Evolutionary conservation across 2,888 invertebrate genomes (phyloP), one percentile per base, ranked within the genome.

Genomic region (Idaea straminata): DNA sequence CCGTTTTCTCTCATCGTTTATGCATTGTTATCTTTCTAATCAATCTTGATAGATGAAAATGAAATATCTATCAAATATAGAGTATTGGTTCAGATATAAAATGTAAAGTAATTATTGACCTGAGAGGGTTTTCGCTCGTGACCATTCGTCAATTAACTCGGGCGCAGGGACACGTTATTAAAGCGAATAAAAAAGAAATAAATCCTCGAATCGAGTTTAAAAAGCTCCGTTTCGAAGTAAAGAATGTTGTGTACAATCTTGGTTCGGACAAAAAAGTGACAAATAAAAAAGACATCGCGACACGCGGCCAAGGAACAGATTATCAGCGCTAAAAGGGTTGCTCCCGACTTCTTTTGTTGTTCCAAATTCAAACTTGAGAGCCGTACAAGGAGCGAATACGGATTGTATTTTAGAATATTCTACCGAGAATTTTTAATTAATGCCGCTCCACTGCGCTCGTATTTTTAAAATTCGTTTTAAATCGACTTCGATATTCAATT

Each of bases 341-440:
- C 92, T 91, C 92, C 92, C 91, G 91, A 89, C 85, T 91, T 80
- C 90, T 91, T 91, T 91, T 92, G 91, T 91, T 90, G 89, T 90
- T 86, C 92, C 92, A 91, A 91, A 91, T 91, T 91, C 91, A 91
- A 92, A 92, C 89, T 91, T 86, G 83, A 83, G 84, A 85, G 85
- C 91, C 91, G 90, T 91, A 91, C 91, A 91, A 91, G 91, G 91
- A 91, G 91, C 90, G 91, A 91, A 90, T 91, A 91, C 91, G 91
- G 90, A 92, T 91, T 91, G 92, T 92, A 92, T 92, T 92, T 91
- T 90, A 90, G 92, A 91, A 92, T 92, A 91, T 92, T 92, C 91
- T 92, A 92, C 92, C 91, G 91, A 91, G 92, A 92, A 92, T 92
- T 91, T 92, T 92, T 92, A 92, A 92, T 92, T 92, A 92, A 92